Evolutionary conservation across 1,140 invertebrate genomes (phyloP), one percentile per base, ranked within the genome.

Genomic region (Cylas formicarius): DNA sequence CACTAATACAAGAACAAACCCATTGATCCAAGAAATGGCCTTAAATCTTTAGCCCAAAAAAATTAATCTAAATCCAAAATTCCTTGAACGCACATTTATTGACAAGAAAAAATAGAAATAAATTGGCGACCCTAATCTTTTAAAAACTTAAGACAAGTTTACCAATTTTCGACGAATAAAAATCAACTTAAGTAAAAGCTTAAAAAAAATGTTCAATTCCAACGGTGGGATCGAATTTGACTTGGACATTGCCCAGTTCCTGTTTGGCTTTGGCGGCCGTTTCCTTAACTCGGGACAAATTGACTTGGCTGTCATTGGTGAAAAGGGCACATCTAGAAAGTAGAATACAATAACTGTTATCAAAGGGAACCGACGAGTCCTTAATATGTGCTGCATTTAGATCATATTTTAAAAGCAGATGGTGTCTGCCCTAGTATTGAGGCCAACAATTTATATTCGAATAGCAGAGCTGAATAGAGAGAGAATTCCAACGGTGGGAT

Each of bases 171-270:
- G n/a, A 11, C 6, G 18, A 16, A 23, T 16, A 24, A 39, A 39
- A 16, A 4, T 39, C 2, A 28, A 28, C 11, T 14, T 3, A n/a
- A 11, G 4, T 28, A 28, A 11, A 11, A 8, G 11, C 26, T 13
- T 31, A 18, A n/a, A 10, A 37, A 43, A 50, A 57, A 44, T 48
- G 37, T 40, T 53, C 24, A 9, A 58, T 38, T 38, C 53, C 52
- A n/a, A 23, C 26, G 6, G 56, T 49, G 10, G 61, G 61, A 49
- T 63, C 61, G 36, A 50, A 41, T 38, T 63, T 63, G 11, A 63
- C 50, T 18, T 50, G 33, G 3, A 52, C 49, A 13, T 52, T 34
- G 0, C 57, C 58, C 9, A 63, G 22, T 27, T 57, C 52, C 6
- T 22, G 21, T 47, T 59, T 63, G 0, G 61, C 60, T 20, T 42